These are phyloP conservation scores for Gallinago jamesoni DNA, from an alignment of 2,113 vertebrate species.

Conservation along the genomic window DNA sequence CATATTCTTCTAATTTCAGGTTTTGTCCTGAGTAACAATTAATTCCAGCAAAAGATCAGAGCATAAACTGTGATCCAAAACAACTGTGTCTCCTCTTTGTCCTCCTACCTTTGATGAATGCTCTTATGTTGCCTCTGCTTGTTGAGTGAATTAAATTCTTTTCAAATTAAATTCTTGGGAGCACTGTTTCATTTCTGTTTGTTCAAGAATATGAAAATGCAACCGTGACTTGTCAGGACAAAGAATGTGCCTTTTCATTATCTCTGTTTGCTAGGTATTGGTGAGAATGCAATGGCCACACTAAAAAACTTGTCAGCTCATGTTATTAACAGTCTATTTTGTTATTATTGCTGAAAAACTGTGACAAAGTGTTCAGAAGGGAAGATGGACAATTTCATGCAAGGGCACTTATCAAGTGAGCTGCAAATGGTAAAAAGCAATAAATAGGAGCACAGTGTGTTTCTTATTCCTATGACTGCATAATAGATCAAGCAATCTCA, in stretches of 20 bases:
- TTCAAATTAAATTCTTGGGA: background rate
- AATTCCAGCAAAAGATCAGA: background rate
- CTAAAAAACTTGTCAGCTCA: background rate
- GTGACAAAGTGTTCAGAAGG: background rate
- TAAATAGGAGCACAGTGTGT: background rate
- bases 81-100: background rate
- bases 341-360: background rate
- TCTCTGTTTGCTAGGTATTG: background rate
- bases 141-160: background rate
- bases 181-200: background rate
- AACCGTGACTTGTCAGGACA: background rate
- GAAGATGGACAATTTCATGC: background rate
- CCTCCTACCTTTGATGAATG: background rate
- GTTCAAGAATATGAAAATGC: background rate
- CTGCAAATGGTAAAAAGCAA: background rate
- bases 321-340: background rate
- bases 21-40: background rate
- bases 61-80: background rate
- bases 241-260: background rate
- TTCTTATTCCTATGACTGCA: background rate
- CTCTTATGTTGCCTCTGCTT: background rate
- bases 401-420: background rate
- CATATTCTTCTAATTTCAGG: background rate
- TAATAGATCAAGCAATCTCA: background rate
- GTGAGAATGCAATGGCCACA: background rate